A percentile compares a stretch with the other conserved stretches of the same genome.
phyloP scores from a whole-genome alignment of 2,113 vertebrate genomes.

The Dicerorhinus sumatrensis region DNA sequence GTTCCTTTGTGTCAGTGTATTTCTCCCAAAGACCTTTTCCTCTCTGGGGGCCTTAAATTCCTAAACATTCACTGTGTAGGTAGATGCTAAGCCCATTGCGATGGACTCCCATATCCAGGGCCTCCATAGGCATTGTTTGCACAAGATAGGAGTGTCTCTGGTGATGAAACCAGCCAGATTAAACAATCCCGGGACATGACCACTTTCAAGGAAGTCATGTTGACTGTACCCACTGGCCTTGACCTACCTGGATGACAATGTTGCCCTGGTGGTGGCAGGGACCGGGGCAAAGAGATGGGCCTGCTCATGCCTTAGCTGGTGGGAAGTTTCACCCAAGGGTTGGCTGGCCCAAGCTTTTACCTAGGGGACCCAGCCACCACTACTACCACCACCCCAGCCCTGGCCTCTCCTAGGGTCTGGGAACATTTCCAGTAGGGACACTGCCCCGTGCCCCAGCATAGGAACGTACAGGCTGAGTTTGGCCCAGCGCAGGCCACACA shows the following conservation, averaged over 20 bases:
- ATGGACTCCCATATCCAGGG: not conserved
- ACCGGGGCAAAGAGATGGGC: not conserved
- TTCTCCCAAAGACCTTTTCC: not conserved
- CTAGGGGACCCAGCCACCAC: not conserved
- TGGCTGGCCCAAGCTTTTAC: not conserved
- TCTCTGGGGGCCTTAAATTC: not conserved
- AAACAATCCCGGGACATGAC: not conserved
- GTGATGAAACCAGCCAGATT: not conserved
- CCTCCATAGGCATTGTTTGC: not conserved
- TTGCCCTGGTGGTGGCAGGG: not conserved
- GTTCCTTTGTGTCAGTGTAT: not conserved
- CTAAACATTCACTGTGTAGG: not conserved
- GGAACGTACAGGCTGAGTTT: not conserved
- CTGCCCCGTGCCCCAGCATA: fast-evolving
- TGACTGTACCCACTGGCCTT: not conserved
- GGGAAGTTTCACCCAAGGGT: not conserved
- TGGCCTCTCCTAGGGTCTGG: not conserved
- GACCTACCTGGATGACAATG: not conserved
- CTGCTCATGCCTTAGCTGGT: not conserved
- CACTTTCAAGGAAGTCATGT: not conserved
- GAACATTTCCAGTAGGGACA: not conserved
- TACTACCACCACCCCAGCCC: not conserved
- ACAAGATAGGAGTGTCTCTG: not conserved
- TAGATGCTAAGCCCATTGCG: not conserved
- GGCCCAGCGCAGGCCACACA: not conserved